Evolutionary conservation across 2,113 vertebrate species (phyloP).

Genomic region (Burhinus bistriatus): DNA sequence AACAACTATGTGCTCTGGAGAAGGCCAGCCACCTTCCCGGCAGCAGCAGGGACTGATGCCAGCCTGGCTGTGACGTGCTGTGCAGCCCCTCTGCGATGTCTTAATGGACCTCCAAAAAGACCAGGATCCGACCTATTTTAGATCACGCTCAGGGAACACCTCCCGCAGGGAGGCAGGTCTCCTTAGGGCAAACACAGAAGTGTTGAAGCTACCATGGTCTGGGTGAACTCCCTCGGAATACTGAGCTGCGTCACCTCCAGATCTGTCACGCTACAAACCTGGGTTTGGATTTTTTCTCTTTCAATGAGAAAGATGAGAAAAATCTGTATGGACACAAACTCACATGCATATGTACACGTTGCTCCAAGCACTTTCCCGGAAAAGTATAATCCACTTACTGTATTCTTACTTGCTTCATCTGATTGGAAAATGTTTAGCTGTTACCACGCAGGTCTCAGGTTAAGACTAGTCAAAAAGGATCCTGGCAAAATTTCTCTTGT

Average conservation of each 20-base stretch:
- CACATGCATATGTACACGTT: neutral
- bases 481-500: neutral
- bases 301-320: neutral
- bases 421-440: neutral
- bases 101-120: neutral
- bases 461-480: slow-evolving; percentile 4
- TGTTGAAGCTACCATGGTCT: neutral
- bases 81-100: neutral
- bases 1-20: neutral
- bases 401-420: neutral
- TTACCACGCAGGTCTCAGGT: neutral
- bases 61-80: neutral
- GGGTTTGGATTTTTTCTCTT: neutral
- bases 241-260: neutral
- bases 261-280: neutral
- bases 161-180: neutral
- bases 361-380: neutral
- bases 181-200: neutral
- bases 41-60: neutral
- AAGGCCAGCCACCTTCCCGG: neutral
- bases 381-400: neutral
- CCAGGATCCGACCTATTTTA: neutral
- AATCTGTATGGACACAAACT: neutral
- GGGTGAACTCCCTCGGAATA: neutral
- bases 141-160: neutral